Evolutionary conservation across 2,113 vertebrate species (phyloP), one percentile per base, ranked within the genome.

Genomic region (Malurus melanocephalus): DNA sequence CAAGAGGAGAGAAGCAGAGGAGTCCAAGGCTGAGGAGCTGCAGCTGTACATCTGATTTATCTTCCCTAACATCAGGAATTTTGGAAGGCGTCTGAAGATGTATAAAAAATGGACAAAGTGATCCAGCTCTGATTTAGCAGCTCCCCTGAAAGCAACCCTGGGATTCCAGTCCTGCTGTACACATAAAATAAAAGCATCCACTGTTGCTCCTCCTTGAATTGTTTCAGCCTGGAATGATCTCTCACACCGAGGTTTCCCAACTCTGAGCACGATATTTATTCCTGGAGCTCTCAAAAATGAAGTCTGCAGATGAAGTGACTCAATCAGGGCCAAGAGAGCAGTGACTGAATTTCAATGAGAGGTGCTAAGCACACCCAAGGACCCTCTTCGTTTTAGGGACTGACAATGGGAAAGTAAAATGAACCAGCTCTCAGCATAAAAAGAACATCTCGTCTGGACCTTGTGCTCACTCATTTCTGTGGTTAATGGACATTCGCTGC

Each of bases 401-500:
- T 20, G 35, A 27, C 30, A 77, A 9, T 56, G n/a, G 23, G 35
- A 32, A 66, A 87, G 27, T 79, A 42, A 85, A 84, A 67, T 60
- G 20, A 81, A 55, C 13, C 74, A 80, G 43, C 59, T 85, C 60
- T 18, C 45, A 40, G n/a, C 21, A 11, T 62, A 33, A 52, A 77
- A 76, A 45, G 86, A 92, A 35, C 74, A 33, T 56, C 59, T 88
- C 56, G 9, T 38, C 24, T 32, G 59, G 40, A 35, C 76, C 53
- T 64, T 52, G 59, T n/a, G 3, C 65, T 59, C n/a, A 27, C 52
- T 33, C 3, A 0, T 61, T 88, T 60, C 68, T 67, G 38, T 56
- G 76, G 38, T 75, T 88, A 42, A 38, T 32, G 72, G 65, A 13
- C 0, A 0, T n/a, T 74, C 0, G 0, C 79, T 72, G 73, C 52